Conservation (phyloP, 2,888 invertebrate genomes). For the Poecilobothrus nobilitatus region DNA sequence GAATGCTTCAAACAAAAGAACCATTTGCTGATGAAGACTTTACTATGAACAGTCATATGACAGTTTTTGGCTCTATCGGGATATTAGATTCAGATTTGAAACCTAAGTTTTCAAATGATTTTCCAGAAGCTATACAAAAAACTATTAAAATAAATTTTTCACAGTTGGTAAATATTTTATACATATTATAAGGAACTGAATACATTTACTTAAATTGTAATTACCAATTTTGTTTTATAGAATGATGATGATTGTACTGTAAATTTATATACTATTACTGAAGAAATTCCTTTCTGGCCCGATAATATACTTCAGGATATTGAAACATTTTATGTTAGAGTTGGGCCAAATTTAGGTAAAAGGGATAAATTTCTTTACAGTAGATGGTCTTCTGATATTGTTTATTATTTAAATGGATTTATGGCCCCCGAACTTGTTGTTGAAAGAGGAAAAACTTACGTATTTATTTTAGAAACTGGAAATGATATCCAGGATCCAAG, state of each 20-base stretch:
- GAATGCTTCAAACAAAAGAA: slow-evolving; percentile 69
- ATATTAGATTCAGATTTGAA: slow-evolving; percentile 69
- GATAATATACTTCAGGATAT: neutral
- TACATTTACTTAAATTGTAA: neutral
- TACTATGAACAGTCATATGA: slow-evolving; percentile 58
- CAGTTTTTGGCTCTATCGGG: slow-evolving; percentile 82
- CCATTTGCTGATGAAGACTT: slow-evolving; percentile 62
- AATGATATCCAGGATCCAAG: slow-evolving; percentile 71
- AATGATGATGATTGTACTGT: slow-evolving; percentile 61
- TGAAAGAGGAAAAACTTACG: slow-evolving; percentile 77
- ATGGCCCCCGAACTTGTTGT: slow-evolving; percentile 84
- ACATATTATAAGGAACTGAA: too few species aligned
- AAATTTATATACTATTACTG: neutral
- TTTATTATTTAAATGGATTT: slow-evolving; percentile 86
- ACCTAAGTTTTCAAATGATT: slow-evolving; percentile 69
- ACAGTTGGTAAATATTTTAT: slow-evolving; percentile 47
- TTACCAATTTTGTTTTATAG: slow-evolving; percentile 30
- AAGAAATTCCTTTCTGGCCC: neutral
- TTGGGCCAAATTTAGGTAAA: slow-evolving; percentile 77
- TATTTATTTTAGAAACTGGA: slow-evolving; percentile 78
- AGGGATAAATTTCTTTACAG: slow-evolving; percentile 74
- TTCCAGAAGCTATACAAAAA: slow-evolving; percentile 42
- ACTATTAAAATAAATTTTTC: slow-evolving; percentile 76
- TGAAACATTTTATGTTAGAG: slow-evolving; percentile 58
- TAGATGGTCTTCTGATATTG: slow-evolving; percentile 73